Evolutionary conservation across 2,113 vertebrate species (phyloP).

Genomic region (Porphyrio hochstetteri): DNA sequence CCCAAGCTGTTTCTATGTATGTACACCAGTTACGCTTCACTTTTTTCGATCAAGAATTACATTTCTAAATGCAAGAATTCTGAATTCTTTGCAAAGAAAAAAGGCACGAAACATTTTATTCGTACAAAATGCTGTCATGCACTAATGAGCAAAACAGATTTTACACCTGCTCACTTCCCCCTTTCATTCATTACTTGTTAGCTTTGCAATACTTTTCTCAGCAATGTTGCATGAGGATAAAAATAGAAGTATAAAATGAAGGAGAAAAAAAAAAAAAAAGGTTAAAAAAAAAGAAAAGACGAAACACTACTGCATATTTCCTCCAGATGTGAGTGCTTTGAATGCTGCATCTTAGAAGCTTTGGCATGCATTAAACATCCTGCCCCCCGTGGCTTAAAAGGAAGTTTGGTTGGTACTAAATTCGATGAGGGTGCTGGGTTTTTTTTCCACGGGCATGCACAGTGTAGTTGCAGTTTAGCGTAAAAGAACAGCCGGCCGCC

Average conservation of each 20-base stretch:
- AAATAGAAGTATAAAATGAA: not conserved
- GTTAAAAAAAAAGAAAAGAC: not conserved
- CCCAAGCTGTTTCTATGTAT: not conserved
- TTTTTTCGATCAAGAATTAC: not conserved
- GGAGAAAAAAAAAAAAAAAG: not conserved
- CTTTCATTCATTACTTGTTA: not conserved
- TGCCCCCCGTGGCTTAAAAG: not conserved
- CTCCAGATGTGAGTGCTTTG: not conserved
- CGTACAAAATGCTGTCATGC: not conserved
- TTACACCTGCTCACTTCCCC: not conserved
- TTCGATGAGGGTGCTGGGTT: not conserved
- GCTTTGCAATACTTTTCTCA: not conserved
- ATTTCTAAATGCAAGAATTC: not conserved
- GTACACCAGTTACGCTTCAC: not conserved
- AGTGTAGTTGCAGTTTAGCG: not conserved
- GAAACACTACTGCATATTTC: not conserved
- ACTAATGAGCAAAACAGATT: not conserved
- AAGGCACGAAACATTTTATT: not conserved
- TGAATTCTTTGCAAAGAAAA: not conserved
- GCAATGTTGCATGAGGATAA: not conserved
- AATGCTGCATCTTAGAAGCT: not conserved
- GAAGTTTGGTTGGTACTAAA: not conserved
- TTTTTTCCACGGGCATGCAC: not conserved
- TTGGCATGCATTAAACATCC: slow-evolving; percentile 1
- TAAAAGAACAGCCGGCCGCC: not conserved